Base-by-base conservation (phyloP, 2,113 vertebrate genomes). In the Geothlypis trichas region DNA sequence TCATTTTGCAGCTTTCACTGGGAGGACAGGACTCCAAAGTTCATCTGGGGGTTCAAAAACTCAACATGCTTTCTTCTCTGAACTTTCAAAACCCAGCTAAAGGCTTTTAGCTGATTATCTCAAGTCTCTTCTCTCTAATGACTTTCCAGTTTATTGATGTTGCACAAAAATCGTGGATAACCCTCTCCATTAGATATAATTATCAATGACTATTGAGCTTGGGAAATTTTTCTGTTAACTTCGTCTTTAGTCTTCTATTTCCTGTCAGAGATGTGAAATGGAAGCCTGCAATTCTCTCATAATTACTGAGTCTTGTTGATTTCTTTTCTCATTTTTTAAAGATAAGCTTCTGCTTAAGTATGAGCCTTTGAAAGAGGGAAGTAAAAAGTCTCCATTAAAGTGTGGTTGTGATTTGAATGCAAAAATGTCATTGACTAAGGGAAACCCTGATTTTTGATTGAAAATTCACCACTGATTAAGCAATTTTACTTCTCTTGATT, bases 231-330 rank as follows among this genome's bases (percentile, higher is more conserved):
- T 95, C 74, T 90, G 42, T 96, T 86, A 89, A 74, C 91, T 86
- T 97, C 92, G 54, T 61, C 42, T 96, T 96, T 96, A 90, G 76
- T 90, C 85, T 84, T 86, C 87, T 76, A 89, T 96, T 97, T 97
- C 79, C 94, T 89, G 86, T 94, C 88, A 74, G 92, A 59, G 69
- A 77, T 86, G 95, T 87, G 79, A 67, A 68, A 44, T 46, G 2
- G 57, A 92, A 95, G 71, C 57, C 82, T 92, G 66, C 79, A 92
- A 20, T 91, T 87, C 91, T 87, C 44, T 71, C 85, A 95, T 90
- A 91, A 86, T 95, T 97, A 65, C 63, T 76, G 81, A 61, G 95
- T 89, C 59, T 66, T 96, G 87, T 85, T 97, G 82, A 59, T 78
- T 90, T 93, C 62, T 85, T 58, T 42, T 65, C 33, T 52, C 27